phyloP scores from a whole-genome alignment of 2,888 invertebrate genomes.

The Aphrophora alni region DNA sequence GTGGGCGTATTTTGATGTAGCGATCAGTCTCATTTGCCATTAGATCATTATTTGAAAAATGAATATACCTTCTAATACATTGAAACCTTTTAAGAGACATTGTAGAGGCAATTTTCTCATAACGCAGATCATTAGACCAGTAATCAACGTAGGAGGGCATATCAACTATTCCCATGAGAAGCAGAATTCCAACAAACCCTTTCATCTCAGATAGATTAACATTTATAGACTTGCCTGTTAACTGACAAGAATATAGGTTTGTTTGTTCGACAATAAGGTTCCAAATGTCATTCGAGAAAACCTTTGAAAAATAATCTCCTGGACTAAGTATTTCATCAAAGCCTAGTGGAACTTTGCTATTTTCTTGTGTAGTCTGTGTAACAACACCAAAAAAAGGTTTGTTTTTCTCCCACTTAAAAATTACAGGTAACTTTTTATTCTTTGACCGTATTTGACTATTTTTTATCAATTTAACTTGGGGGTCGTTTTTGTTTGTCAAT shows the following conservation, averaged over 20 bases:
- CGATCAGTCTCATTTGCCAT: background rate
- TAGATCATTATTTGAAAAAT: background rate
- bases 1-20: background rate
- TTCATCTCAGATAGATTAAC: background rate
- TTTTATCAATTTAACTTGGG: too few species aligned
- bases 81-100: constrained; percentile 13
- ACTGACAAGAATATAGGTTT: background rate
- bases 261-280: background rate
- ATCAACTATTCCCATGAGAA: background rate
- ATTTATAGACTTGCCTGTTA: constrained; percentile 4
- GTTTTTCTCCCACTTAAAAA: too few species aligned
- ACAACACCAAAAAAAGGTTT: too few species aligned
- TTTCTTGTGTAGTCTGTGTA: too few species aligned
- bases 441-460: too few species aligned
- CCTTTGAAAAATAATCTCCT: background rate
- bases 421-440: too few species aligned
- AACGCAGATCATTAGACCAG: background rate
- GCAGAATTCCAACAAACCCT: background rate
- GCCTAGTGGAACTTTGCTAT: too few species aligned
- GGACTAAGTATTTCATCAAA: too few species aligned
- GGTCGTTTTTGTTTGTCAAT: too few species aligned
- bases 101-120: background rate
- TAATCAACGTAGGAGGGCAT: constrained; percentile 10
- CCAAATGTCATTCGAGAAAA: background rate
- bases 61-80: background rate